phyloP scores from a whole-genome alignment of 2,113 vertebrate species.

The Ailuropoda melanoleuca region DNA sequence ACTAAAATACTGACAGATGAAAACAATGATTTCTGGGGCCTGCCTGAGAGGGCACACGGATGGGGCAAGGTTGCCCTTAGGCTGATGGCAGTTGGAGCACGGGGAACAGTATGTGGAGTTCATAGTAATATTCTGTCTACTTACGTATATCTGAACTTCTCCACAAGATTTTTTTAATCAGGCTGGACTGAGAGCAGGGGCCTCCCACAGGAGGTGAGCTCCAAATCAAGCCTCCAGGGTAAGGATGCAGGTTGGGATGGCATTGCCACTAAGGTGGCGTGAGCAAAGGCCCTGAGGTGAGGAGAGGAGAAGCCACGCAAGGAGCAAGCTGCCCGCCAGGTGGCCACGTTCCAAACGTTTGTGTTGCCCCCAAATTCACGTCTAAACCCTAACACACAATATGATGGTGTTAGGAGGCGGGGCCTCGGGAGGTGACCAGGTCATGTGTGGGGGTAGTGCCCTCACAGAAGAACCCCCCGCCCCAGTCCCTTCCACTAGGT shows the following conservation, averaged over 20 bases:
- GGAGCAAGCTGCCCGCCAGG: neutral
- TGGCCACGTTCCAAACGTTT: accelerated
- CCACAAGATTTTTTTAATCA: neutral
- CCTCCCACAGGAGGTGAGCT: neutral
- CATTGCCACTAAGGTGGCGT: accelerated
- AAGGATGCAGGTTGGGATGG: neutral
- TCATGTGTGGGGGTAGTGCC: neutral
- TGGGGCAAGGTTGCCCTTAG: neutral
- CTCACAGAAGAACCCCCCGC: neutral
- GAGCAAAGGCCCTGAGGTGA: neutral
- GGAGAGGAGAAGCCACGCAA: accelerated
- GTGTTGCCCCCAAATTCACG: neutral
- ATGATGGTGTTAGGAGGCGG: neutral
- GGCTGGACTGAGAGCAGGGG: neutral
- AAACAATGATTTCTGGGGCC: neutral
- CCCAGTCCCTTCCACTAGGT: neutral
- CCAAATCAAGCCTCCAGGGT: neutral
- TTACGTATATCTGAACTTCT: neutral
- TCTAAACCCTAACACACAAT: accelerated
- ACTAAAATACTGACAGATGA: neutral
- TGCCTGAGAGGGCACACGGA: neutral
- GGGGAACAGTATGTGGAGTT: neutral
- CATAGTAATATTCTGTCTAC: neutral
- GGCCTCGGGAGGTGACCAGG: neutral
- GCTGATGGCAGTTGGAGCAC: accelerated